These are phyloP conservation scores for Proteles cristata DNA, from an alignment of 2,113 vertebrate species.

Conservation along the genomic window DNA sequence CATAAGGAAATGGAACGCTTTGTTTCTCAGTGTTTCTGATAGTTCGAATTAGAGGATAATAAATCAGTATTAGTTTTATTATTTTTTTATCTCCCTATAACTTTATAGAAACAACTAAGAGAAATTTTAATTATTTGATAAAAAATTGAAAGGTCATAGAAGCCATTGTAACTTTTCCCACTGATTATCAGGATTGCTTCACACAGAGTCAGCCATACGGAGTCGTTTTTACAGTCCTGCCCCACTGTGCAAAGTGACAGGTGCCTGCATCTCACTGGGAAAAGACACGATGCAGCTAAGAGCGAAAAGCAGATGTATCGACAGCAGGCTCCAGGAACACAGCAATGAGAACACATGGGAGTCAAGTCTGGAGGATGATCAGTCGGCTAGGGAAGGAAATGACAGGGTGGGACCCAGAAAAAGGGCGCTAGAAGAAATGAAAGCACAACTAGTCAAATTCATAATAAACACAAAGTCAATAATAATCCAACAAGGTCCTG, in stretches of 20 bases:
- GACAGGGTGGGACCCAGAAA: not conserved
- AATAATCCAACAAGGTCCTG: not conserved
- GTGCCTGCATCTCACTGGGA: not conserved
- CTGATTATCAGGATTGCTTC: not conserved
- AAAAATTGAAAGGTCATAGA: not conserved
- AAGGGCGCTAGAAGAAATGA: not conserved
- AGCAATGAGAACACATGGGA: not conserved
- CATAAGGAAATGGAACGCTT: slow-evolving; percentile 17
- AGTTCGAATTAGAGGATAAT: not conserved
- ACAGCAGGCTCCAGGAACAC: not conserved
- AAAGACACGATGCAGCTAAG: not conserved
- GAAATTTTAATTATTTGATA: slow-evolving; percentile 38
- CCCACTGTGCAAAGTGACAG: not conserved
- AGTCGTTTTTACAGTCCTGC: not conserved
- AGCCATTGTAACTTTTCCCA: not conserved
- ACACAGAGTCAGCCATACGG: not conserved
- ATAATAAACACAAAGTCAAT: not conserved
- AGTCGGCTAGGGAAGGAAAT: not conserved
- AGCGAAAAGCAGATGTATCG: not conserved
- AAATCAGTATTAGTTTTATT: not conserved
- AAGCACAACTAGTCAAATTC: slow-evolving; percentile 5
- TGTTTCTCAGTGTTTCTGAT: not conserved
- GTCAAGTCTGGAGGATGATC: not conserved
- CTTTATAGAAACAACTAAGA: not conserved
- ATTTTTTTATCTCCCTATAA: slow-evolving; percentile 14